Evolutionary conservation across 2,888 invertebrate species (phyloP).

Genomic region (Drosophila mimica): DNA sequence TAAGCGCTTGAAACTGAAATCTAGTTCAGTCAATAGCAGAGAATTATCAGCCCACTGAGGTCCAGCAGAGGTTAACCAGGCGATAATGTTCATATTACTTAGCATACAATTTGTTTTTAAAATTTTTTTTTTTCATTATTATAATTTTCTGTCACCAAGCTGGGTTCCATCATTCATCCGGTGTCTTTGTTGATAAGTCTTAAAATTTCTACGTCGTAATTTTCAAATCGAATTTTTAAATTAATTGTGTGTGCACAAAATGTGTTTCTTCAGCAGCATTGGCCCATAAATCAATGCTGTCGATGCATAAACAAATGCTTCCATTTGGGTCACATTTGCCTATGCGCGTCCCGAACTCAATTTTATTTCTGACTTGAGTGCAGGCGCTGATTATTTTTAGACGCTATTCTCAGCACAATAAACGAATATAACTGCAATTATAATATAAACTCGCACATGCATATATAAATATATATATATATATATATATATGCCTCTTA

Average conservation of each 20-base stretch:
- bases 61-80: slow-evolving; percentile 59
- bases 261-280: slow-evolving; percentile 14
- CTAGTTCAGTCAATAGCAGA: slow-evolving; percentile 61
- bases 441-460: not conserved
- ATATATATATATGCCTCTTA: slow-evolving; percentile 15
- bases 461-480: not conserved
- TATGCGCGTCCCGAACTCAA: slow-evolving; percentile 42
- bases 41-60: slow-evolving; percentile 57
- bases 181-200: slow-evolving; percentile 55
- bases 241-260: slow-evolving; percentile 5
- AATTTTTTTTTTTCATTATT: slow-evolving; percentile 6
- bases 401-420: slow-evolving; percentile 7
- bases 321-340: slow-evolving; percentile 61
- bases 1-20: slow-evolving; percentile 57
- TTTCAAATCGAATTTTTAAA: slow-evolving; percentile 2
- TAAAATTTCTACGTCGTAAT: slow-evolving; percentile 38
- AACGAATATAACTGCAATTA: slow-evolving; percentile 28
- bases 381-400: slow-evolving; percentile 50
- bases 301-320: slow-evolving; percentile 35
- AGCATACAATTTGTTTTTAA: slow-evolving; percentile 5
- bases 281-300: slow-evolving; percentile 42
- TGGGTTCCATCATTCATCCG: slow-evolving; percentile 60
- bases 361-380: slow-evolving; percentile 59
- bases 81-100: slow-evolving; percentile 50
- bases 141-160: slow-evolving; percentile 39